Evolutionary conservation across 1,140 invertebrate species (phyloP), one percentile per base, ranked within the genome.

Genomic region (Dinothrombium tinctorium): DNA sequence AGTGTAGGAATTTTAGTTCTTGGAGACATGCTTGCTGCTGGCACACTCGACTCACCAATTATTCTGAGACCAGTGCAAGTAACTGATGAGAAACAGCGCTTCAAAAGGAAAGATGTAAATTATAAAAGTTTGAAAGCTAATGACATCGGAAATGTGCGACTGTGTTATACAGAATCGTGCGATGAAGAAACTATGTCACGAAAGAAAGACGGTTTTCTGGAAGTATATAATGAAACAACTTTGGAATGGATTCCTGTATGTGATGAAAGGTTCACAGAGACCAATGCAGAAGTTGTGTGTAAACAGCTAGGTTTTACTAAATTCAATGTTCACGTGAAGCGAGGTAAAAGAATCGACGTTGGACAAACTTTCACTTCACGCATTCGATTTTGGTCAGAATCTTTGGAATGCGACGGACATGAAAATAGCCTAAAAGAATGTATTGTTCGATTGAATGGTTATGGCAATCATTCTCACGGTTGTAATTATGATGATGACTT

Each of bases 221-320:
- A 98, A 61, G 76, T 89, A 50, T 96, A 81, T 55, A 99, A 98
- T 57, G 65, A 63, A 40, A 95, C 90, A 4, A 90, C 86, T 0
- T 59, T 83, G 8, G 84, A 95, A 56, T 95, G 87, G 84, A 78
- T 92, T 28, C 82, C 92, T 0, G 73, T 95, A 54, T 99, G 94
- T 59, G 92, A 99, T 63, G 67, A 69, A 36, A 65, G 84, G 41
- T 98, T 98, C 55, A 90, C 82, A 0, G 80, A 90, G 55, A 65
- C 82, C 52, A 92, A 92, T 57, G 83, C 82, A 3, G 73, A 87
- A 65, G 84, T 96, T 1, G 81, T 92, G 0, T 99, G 92, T 54
- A 66, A 79, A 17, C 80, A 95, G 55, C 57, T 98, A n/a, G 84
- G 86, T 14, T 74, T 76, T 50, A 77, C 87, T 56, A 71, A 73